These are phyloP conservation scores for Oryzias curvinotus DNA, from an alignment of 2,113 vertebrate genomes.

Conservation along the genomic window DNA sequence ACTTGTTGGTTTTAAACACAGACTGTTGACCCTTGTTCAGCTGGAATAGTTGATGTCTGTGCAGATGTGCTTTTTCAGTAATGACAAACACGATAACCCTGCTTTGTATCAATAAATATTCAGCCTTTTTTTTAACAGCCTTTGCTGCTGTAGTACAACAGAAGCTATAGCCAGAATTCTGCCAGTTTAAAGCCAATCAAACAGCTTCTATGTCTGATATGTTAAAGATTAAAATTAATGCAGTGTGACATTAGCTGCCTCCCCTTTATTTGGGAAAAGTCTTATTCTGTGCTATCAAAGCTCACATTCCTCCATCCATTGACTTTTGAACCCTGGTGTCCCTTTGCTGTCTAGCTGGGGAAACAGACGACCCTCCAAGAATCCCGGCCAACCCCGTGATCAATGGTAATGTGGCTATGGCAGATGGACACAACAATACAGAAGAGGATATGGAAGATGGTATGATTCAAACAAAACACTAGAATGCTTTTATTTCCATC, in stretches of 20 bases:
- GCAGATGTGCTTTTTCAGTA: constrained; percentile 9
- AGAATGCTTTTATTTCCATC: neutral
- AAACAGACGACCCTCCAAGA: constrained; percentile 97
- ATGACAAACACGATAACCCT: constrained; percentile 54
- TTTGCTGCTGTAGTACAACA: constrained; percentile 11
- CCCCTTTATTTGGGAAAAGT: neutral
- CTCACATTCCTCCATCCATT: neutral
- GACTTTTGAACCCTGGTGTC: neutral
- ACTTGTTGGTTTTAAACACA: neutral
- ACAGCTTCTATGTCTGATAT: too few relatives aligned
- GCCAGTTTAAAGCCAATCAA: too few relatives aligned
- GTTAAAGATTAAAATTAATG: too few relatives aligned
- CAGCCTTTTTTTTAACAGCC: constrained; percentile 19
- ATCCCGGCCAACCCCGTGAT: constrained; percentile 96
- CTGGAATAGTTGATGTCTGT: constrained; percentile 32
- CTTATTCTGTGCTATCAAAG: neutral
- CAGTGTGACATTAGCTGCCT: too few relatives aligned
- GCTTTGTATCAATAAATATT: constrained; percentile 50
- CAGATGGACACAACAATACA: constrained; percentile 94
- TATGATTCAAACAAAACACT: constrained; percentile 66
- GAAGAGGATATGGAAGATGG: constrained; percentile 99
- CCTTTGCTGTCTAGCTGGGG: constrained; percentile 83
- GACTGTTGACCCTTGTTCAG: constrained; percentile 12
- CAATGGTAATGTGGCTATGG: constrained; percentile 98
- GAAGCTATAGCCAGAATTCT: too few relatives aligned